Evolutionary conservation across 53 echinoderm and acorn worm species (phyloP).

Genomic region (Astropecten irregularis): DNA sequence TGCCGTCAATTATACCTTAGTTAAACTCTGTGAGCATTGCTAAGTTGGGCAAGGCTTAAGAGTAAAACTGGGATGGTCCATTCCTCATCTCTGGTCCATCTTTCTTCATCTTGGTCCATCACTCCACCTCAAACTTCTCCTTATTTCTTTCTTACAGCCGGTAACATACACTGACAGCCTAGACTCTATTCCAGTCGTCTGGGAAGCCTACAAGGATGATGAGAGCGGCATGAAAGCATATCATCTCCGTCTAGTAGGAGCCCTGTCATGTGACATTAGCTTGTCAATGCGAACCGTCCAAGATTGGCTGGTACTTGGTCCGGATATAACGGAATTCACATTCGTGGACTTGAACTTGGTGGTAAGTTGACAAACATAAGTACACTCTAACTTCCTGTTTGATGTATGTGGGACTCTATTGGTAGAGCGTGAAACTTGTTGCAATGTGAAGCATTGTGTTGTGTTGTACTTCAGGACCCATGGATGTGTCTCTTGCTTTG

Average conservation of each 20-base stretch:
- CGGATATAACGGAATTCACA: not conserved
- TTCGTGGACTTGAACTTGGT: conserved; percentile 22
- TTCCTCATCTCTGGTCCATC: no score
- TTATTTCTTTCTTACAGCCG: not conserved
- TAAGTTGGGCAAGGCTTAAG: no score
- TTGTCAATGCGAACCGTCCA: conserved; percentile 2
- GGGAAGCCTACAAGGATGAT: conserved; percentile 35
- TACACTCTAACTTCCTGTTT: no score
- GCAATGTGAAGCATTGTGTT: no score
- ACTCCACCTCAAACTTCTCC: no score
- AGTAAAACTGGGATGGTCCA: no score
- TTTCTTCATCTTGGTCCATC: no score
- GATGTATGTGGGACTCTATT: not conserved
- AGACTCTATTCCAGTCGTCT: not conserved
- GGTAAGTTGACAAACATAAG: conserved; percentile 20
- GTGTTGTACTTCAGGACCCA: no score
- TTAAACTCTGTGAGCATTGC: no score
- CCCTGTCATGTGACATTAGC: conserved; percentile 15
- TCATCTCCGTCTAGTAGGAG: conserved; percentile 20
- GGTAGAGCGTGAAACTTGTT: no score
- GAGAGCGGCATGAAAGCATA: conserved; percentile 41
- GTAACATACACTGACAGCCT: conserved; percentile 20
- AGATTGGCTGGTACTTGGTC: conserved; percentile 33
- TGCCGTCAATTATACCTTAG: no score
- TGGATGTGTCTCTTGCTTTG: no score